These are phyloP conservation scores for Corynorhinus townsendii DNA, from an alignment of 2,113 vertebrate species.

Conservation along the genomic window DNA sequence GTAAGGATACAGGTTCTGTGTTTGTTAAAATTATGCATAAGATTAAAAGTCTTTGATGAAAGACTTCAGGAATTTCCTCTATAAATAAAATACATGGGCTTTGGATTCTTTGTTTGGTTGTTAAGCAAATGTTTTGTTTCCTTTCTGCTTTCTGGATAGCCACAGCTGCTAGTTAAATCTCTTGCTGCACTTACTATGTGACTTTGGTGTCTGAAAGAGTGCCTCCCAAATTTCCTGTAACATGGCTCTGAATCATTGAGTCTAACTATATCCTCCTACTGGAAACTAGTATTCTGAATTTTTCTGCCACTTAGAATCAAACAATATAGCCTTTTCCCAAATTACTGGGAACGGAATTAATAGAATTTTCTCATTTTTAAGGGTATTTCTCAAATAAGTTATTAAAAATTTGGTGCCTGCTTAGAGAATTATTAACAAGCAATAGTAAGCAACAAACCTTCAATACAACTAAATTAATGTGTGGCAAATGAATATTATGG, in stretches of 20 bases:
- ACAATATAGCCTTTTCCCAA: background rate
- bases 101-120: background rate
- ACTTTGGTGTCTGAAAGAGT: constrained; percentile 22
- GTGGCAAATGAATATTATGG: background rate
- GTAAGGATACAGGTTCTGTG: background rate
- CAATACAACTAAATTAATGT: background rate
- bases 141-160: background rate
- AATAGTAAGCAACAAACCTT: background rate
- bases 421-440: background rate
- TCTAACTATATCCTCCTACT: background rate
- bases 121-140: background rate
- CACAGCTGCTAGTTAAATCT: background rate
- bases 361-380: constrained; percentile 25
- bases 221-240: background rate
- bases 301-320: background rate
- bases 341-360: constrained; percentile 9
- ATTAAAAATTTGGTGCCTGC: background rate
- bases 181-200: background rate
- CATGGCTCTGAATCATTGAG: background rate
- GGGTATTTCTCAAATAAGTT: constrained; percentile 2
- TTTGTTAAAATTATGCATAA: constrained; percentile 14
- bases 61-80: background rate
- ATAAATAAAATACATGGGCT: background rate
- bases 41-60: background rate
- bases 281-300: constrained; percentile 1